phyloP scores from a whole-genome alignment of 2,113 vertebrate genomes.

The Pimephales promelas region DNA sequence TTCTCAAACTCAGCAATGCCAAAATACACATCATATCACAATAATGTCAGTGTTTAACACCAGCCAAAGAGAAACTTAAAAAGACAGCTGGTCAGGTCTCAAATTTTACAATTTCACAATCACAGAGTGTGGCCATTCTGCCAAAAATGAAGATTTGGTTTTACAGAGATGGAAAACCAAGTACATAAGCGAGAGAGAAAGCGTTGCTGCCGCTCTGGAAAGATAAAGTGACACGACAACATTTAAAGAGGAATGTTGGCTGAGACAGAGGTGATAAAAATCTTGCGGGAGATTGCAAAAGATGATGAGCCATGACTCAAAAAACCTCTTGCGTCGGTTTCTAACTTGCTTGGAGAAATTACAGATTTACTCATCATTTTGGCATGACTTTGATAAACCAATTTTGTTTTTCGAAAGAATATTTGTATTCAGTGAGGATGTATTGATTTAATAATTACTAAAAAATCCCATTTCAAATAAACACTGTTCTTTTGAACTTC shows the following conservation, averaged over 20 bases:
- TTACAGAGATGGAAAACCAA: not conserved
- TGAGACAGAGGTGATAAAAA: not conserved
- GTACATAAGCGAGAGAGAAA: not conserved
- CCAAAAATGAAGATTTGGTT: not conserved
- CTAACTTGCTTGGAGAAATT: not conserved
- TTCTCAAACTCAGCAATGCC: conserved; percentile 38
- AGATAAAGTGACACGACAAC: not conserved
- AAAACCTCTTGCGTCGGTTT: not conserved
- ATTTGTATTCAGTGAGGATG: not conserved
- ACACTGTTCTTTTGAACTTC: not conserved
- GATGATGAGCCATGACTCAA: not conserved
- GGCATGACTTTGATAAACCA: not conserved
- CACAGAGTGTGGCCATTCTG: not conserved
- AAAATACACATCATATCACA: conserved; percentile 49
- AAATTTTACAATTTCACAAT: conserved; percentile 26
- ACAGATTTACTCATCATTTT: not conserved
- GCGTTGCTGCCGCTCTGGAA: not conserved
- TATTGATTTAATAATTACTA: not conserved
- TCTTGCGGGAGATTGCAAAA: not conserved
- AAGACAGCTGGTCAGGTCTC: conserved; percentile 8
- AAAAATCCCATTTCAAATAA: not conserved
- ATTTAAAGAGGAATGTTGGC: not conserved
- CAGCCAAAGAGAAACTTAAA: conserved; percentile 31
- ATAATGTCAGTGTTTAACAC: conserved; percentile 44
- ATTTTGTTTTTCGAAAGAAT: not conserved